phyloP scores from a whole-genome alignment of 53 echinoderm and acorn worm genomes.

The Arbacia lixula region DNA sequence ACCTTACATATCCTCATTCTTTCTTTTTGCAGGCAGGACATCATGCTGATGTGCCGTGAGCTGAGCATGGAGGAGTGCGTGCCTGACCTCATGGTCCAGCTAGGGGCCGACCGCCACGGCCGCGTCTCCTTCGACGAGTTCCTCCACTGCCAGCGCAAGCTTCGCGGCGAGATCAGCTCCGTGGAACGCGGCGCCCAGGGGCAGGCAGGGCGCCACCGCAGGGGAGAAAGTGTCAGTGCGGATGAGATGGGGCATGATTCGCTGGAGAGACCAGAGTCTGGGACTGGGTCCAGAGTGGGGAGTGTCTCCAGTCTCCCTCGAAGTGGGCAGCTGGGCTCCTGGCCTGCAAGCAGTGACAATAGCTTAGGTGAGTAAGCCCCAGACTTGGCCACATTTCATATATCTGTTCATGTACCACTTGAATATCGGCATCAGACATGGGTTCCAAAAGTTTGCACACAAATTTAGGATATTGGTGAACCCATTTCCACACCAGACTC shows the following conservation, averaged over 20 bases:
- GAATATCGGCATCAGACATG: too few relatives aligned
- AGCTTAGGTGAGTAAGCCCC: slow-evolving; percentile 74
- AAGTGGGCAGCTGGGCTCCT: slow-evolving; percentile 76
- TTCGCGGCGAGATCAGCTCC: slow-evolving; percentile 76
- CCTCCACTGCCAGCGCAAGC: slow-evolving; percentile 72
- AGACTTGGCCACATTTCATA: background rate
- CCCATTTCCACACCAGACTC: too few relatives aligned
- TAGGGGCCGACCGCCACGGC: slow-evolving; percentile 79
- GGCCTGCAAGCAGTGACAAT: slow-evolving; percentile 89
- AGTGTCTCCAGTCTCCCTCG: slow-evolving; percentile 73
- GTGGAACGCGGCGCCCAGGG: slow-evolving; percentile 48
- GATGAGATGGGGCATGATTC: slow-evolving; percentile 13
- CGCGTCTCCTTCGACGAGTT: slow-evolving; percentile 84
- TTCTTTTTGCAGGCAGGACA: slow-evolving; percentile 69
- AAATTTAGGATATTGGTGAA: too few relatives aligned
- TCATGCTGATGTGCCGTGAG: slow-evolving; percentile 75
- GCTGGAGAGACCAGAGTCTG: slow-evolving; percentile 60
- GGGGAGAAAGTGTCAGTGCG: background rate
- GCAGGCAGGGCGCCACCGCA: slow-evolving; percentile 37
- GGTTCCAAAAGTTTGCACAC: too few relatives aligned
- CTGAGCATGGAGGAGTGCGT: slow-evolving; percentile 83
- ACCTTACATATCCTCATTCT: background rate
- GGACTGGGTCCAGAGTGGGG: slow-evolving; percentile 72
- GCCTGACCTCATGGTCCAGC: slow-evolving; percentile 87
- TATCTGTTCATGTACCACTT: too few relatives aligned